phyloP scores from a whole-genome alignment of 2,797 vertebrate genomes.

The Enteromius anoplus region DNA sequence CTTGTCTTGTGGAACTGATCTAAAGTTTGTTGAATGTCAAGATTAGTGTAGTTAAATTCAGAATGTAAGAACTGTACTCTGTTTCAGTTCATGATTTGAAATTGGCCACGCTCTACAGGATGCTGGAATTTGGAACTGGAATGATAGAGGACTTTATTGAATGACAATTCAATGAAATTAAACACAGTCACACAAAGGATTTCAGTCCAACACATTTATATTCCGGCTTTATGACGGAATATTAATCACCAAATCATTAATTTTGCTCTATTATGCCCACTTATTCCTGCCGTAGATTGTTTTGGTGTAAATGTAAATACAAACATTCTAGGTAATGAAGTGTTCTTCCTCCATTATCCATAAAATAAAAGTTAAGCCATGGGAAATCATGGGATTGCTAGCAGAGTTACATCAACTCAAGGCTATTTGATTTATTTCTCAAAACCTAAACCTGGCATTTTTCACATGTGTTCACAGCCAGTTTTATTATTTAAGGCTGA shows the following conservation, averaged over 20 bases:
- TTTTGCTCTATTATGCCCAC: not conserved
- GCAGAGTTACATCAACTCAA: slow-evolving; percentile 41
- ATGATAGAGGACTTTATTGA: not conserved
- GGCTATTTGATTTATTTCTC: slow-evolving; percentile 27
- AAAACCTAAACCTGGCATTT: not conserved
- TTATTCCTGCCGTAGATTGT: not conserved
- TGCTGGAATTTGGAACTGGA: not conserved
- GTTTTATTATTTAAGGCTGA: slow-evolving; percentile 12
- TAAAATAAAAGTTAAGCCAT: slow-evolving; percentile 33
- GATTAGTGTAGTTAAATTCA: slow-evolving; percentile 1
- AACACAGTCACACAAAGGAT: not conserved
- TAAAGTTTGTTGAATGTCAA: slow-evolving; percentile 2
- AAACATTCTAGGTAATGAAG: not conserved
- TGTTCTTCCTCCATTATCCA: not conserved
- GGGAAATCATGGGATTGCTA: slow-evolving; percentile 42
- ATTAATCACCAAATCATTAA: not conserved
- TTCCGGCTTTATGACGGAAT: not conserved
- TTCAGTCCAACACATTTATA: not conserved
- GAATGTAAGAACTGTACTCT: not conserved
- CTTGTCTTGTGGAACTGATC: not conserved
- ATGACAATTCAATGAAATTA: slow-evolving; percentile 10
- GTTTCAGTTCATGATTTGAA: not conserved
- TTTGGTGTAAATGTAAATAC: not conserved
- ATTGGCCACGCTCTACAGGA: not conserved
- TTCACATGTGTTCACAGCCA: not conserved